These are phyloP conservation scores for Tragulus kanchil DNA, from an alignment of 2,113 vertebrate species.

Conservation along the genomic window DNA sequence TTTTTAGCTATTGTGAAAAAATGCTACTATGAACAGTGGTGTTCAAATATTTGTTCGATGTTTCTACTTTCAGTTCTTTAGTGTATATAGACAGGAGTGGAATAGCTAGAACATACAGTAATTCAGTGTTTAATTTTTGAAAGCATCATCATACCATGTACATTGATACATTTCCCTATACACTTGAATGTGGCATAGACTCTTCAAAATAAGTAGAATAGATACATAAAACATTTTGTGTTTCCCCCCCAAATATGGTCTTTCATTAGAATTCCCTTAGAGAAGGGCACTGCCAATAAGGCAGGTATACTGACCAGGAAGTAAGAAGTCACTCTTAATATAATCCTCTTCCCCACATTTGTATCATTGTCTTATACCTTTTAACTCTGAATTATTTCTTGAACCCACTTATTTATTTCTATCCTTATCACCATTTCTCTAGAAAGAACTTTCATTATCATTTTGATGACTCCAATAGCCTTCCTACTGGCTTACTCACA, in stretches of 20 bases:
- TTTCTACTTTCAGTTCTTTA: not conserved
- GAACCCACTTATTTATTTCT: slow-evolving; percentile 3
- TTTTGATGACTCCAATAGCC: not conserved
- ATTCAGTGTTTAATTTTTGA: not conserved
- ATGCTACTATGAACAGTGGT: slow-evolving; percentile 7
- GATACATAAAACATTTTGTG: not conserved
- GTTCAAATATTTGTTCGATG: slow-evolving; percentile 16
- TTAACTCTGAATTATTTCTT: slow-evolving; percentile 29
- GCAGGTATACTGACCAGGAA: not conserved
- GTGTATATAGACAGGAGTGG: not conserved
- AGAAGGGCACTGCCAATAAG: not conserved
- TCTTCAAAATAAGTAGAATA: slow-evolving; percentile 26
- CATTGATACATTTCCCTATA: slow-evolving; percentile 5
- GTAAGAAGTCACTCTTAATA: not conserved
- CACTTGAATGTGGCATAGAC: not conserved
- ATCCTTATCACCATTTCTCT: not conserved
- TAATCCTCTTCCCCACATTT: slow-evolving; percentile 4
- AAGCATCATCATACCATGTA: not conserved
- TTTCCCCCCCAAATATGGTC: not conserved
- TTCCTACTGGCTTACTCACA: not conserved
- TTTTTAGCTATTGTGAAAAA: slow-evolving; percentile 8
- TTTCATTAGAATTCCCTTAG: slow-evolving; percentile 4
- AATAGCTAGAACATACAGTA: not conserved
- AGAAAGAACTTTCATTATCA: not conserved
- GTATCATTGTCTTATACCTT: slow-evolving; percentile 24